phyloP scores from a whole-genome alignment of 2,888 invertebrate species.

The Liposcelis brunnea region DNA sequence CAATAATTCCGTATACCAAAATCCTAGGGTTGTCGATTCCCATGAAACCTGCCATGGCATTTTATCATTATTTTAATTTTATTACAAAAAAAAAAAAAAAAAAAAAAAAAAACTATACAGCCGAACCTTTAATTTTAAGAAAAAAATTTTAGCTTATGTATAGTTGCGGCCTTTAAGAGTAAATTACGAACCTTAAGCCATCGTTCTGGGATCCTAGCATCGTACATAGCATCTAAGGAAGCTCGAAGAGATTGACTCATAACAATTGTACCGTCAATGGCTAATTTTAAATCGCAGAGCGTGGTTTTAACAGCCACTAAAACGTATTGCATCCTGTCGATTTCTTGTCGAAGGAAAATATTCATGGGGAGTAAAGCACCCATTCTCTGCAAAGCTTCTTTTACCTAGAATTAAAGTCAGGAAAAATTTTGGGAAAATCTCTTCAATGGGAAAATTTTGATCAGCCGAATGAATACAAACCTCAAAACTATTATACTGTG shows the following conservation, averaged over 20 bases:
- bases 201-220: conserved; percentile 78
- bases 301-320: conserved; percentile 51
- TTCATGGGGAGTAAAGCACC: conserved; percentile 89
- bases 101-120: too few relatives aligned
- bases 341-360: conserved; percentile 66
- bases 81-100: too few relatives aligned
- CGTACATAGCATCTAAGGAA: conserved; percentile 90
- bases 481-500: conserved; percentile 76
- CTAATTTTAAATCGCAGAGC: conserved; percentile 74
- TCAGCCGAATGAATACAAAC: conserved; percentile 20
- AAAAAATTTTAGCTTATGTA: too few relatives aligned
- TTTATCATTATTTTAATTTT: too few relatives aligned
- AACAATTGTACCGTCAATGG: conserved; percentile 92
- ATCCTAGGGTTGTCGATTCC: conserved; percentile 93
- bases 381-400: conserved; percentile 77
- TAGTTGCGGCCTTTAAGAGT: not conserved
- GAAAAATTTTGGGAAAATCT: not conserved
- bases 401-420: conserved; percentile 31
- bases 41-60: conserved; percentile 59
- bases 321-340: conserved; percentile 71
- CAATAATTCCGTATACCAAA: conserved; percentile 93
- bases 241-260: conserved; percentile 84
- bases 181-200: conserved; percentile 60
- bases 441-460: not conserved
- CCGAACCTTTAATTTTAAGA: too few relatives aligned